A percentile compares a stretch with the other conserved stretches of the same genome.
Conservation (phyloP, 2,797 vertebrate genomes). For the Cryptoprocta ferox region DNA sequence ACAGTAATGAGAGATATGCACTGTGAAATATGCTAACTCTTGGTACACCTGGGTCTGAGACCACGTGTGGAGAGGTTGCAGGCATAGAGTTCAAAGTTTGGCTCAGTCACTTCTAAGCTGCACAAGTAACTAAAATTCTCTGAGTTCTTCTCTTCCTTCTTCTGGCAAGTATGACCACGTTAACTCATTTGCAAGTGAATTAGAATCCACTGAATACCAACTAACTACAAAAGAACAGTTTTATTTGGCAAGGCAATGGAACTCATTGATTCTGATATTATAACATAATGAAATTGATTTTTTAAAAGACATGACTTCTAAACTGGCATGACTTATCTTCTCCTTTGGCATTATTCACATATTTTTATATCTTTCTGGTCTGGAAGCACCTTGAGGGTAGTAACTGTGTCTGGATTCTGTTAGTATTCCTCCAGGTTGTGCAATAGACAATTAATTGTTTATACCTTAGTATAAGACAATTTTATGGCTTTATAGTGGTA, state of each 20-base stretch:
- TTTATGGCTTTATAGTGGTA: background rate
- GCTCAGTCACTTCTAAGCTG: background rate
- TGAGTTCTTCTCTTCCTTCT: constrained; percentile 39
- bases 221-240: constrained; percentile 43
- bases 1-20: background rate
- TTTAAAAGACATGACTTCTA: constrained; percentile 58
- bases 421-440: background rate
- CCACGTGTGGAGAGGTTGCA: background rate
- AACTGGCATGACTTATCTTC: background rate
- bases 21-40: background rate
- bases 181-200: constrained; percentile 69
- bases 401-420: background rate
- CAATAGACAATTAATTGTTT: background rate
- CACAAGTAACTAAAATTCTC: constrained; percentile 13
- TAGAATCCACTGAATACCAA: constrained; percentile 13
- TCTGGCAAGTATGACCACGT: constrained; percentile 38
- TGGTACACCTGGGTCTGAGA: background rate
- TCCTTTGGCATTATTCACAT: background rate
- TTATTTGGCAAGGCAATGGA: constrained; percentile 16
- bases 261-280: constrained; percentile 15
- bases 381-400: background rate
- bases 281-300: constrained; percentile 42
- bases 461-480: background rate
- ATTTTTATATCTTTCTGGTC: constrained; percentile 25
- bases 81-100: background rate